Conservation (phyloP, 2,888 invertebrate species). For the Hemaris fuciformis region DNA sequence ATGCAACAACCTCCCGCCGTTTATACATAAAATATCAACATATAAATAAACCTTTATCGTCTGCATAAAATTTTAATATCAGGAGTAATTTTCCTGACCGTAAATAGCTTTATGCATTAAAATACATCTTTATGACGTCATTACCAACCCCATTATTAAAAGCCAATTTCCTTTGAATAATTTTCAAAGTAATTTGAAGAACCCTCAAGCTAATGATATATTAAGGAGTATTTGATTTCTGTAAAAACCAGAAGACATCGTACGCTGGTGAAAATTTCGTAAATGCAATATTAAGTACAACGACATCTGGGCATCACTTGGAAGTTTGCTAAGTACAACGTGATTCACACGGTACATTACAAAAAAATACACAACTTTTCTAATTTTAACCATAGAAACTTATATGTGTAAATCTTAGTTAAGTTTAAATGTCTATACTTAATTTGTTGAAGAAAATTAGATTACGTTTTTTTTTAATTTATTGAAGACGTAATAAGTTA, state of each 20-base stretch:
- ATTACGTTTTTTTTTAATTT: too few species aligned
- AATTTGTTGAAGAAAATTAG: too few species aligned
- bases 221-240: not conserved
- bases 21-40: too few species aligned
- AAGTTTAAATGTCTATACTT: too few species aligned
- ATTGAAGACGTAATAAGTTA: too few species aligned
- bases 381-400: too few species aligned
- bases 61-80: too few species aligned
- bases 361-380: too few species aligned
- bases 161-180: not conserved
- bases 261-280: not conserved
- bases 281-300: constrained; percentile 6
- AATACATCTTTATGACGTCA: not conserved
- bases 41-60: too few species aligned
- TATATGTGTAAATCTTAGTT: too few species aligned
- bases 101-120: not conserved
- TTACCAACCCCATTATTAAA: not conserved
- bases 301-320: constrained; percentile 8
- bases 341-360: too few species aligned
- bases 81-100: not conserved
- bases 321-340: not conserved
- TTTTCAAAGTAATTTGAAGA: not conserved
- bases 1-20: not conserved
- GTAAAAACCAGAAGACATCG: not conserved
- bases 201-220: not conserved